phyloP scores from a whole-genome alignment of 30 jellyfish, hydroid and myxozoan genomes.

The Aurelia sp. region DNA sequence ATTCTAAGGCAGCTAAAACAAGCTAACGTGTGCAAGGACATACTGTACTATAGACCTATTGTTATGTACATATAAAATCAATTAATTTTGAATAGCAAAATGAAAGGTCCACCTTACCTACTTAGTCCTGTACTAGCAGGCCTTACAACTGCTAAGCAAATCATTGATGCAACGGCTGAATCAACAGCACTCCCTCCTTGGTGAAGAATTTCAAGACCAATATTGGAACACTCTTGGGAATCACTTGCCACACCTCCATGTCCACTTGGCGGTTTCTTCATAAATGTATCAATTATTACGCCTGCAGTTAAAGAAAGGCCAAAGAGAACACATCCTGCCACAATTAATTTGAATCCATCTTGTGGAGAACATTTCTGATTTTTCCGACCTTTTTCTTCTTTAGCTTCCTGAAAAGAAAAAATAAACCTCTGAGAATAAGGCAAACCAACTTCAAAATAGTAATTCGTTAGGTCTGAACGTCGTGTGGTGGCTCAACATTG shows the following conservation, averaged over 20 bases:
- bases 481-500: too few relatives aligned
- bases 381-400: constrained; percentile 1
- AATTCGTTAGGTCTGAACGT: too few relatives aligned
- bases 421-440: too few relatives aligned
- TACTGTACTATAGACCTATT: too few relatives aligned
- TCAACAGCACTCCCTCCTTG: constrained; percentile 74
- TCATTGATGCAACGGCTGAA: constrained; percentile 67
- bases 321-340: constrained; percentile 76
- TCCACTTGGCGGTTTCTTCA: constrained; percentile 68
- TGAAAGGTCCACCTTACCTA: constrained; percentile 23
- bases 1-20: too few relatives aligned
- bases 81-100: too few relatives aligned
- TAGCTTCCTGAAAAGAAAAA: background rate
- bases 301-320: constrained; percentile 72
- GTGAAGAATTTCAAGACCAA: constrained; percentile 52
- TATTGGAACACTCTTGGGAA: constrained; percentile 61
- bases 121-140: constrained; percentile 65
- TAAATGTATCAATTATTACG: constrained; percentile 57
- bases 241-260: constrained; percentile 87
- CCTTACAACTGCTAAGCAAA: constrained; percentile 58
- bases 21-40: too few relatives aligned
- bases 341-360: constrained; percentile 82
- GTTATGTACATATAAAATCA: too few relatives aligned
- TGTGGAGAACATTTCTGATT: constrained; percentile 27
- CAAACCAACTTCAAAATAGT: too few relatives aligned